These are phyloP conservation scores for Pao palembangensis DNA, from an alignment of 2,113 vertebrate species.

Conservation along the genomic window DNA sequence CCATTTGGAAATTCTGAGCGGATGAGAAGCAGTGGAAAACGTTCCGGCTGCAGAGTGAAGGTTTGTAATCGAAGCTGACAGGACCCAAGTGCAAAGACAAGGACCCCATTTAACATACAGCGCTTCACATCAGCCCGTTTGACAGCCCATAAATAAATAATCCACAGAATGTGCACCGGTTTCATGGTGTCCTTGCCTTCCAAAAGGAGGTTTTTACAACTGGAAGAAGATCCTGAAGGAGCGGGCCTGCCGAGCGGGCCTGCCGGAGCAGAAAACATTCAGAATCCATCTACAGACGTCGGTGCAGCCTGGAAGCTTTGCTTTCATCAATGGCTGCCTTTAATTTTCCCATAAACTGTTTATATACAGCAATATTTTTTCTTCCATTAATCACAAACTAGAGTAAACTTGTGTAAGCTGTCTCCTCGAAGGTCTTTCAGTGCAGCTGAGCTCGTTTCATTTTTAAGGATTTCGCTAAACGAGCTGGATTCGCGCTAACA, in stretches of 20 bases:
- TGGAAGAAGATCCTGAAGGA: too few relatives aligned
- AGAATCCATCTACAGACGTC: too few relatives aligned
- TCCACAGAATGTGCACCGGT: constrained; percentile 40
- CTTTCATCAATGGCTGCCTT: background rate
- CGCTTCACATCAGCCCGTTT: constrained; percentile 41
- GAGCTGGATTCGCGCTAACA: too few relatives aligned
- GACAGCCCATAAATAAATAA: constrained; percentile 49
- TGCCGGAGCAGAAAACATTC: background rate
- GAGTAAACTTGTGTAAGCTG: background rate
- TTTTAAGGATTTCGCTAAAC: background rate
- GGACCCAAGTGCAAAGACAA: constrained; percentile 53
- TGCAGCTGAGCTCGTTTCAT: background rate
- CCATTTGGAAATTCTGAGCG: constrained; percentile 68
- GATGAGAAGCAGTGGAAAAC: constrained; percentile 57
- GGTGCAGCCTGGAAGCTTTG: too few relatives aligned
- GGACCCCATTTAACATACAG: constrained; percentile 55
- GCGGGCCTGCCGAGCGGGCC: too few relatives aligned
- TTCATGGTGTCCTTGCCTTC: too few relatives aligned
- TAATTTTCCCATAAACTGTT: background rate
- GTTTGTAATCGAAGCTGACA: constrained; percentile 70
- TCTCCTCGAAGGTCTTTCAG: background rate
- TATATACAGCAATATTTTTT: background rate
- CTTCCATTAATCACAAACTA: background rate
- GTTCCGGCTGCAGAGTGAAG: constrained; percentile 56
- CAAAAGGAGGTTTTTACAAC: too few relatives aligned